Evolutionary conservation across 2,888 invertebrate species (phyloP), one percentile per base, ranked within the genome.

Genomic region (Molorchus minor): DNA sequence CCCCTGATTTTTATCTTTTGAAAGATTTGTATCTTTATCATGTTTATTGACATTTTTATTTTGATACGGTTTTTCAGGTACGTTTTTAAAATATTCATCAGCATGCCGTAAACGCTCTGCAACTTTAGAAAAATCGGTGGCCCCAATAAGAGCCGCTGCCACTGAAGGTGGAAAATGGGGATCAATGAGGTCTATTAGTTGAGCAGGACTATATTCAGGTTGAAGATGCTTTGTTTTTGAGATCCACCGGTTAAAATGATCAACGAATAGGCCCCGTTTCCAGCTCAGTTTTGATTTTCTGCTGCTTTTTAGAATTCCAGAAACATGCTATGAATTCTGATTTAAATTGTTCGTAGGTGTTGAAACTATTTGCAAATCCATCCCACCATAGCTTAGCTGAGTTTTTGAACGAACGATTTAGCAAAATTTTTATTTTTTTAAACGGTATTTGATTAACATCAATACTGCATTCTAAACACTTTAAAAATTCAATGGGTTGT

Each of bases 351-450:
- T 4, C 3, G 19, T 43, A 43, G n/a, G 5, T n/a, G 19, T 43
- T 8, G 19, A 43, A 43, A 43, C n/a, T 19, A 13, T 7, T 8
- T 10, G 43, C 13, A 43, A 43, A 43, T 2, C 19, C 43, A 12
- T 3, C 43, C 43, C 43, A 43, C 17, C 15, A 45, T 10, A 45
- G 29, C 16, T 45, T 45, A 13, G 45, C 45, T 15, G 45, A 45
- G 12, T 45, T 45, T 45, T 29, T 29, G 13, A 45, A 13, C 4
- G 45, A 29, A 29, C 12, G 10, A 29, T 17, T 15, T 29, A 45
- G 16, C 3, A 29, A 12, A 29, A 45, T 29, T 25, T 45, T 29
- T 13, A 45, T 45, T 8, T 12, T 45, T 13, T 45, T 45, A 16
- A 45, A 45, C 30, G 45, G 25, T 16, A 25, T 30, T 12, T 21